Percentiles rank a stretch among this genome's conserved stretches.
Conservation (phyloP, 2,113 vertebrate species). For the Desmodus rotundus region DNA sequence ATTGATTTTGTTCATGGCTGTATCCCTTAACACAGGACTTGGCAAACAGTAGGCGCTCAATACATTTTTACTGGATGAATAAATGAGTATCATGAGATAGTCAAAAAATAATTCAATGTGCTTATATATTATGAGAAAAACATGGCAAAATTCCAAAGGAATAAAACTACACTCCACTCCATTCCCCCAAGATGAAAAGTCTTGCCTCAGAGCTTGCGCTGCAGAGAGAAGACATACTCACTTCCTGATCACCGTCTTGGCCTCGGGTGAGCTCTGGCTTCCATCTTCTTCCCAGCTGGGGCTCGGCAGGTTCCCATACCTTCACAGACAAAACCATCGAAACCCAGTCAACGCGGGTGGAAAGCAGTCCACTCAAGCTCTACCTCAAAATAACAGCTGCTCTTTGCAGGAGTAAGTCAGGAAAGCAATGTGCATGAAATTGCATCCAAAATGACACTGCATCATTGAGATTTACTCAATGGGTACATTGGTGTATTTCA, state of each 20-base stretch:
- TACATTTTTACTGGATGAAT: neutral
- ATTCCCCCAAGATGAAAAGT: neutral
- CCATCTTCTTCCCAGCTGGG: conserved; percentile 75
- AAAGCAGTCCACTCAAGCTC: neutral
- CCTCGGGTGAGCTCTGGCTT: conserved; percentile 78
- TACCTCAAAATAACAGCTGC: neutral
- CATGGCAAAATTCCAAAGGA: neutral
- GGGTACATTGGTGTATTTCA: neutral
- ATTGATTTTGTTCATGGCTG: neutral
- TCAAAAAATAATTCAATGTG: neutral
- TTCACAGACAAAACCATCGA: conserved; percentile 65
- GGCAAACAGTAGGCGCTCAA: neutral
- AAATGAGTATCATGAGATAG: neutral
- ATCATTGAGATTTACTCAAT: neutral
- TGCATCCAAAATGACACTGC: neutral
- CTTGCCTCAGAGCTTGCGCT: neutral
- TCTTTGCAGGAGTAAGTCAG: neutral
- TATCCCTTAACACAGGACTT: neutral
- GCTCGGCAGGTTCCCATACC: conserved; percentile 86
- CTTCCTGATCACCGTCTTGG: conserved; percentile 86
- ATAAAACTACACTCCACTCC: neutral
- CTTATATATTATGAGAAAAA: neutral
- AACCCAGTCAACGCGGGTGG: neutral
- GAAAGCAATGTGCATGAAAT: neutral
- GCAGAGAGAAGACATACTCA: conserved; percentile 77